Evolutionary conservation across 2,797 vertebrate genomes (phyloP), one percentile per base, ranked within the genome.

Genomic region (Apogon talboti): DNA sequence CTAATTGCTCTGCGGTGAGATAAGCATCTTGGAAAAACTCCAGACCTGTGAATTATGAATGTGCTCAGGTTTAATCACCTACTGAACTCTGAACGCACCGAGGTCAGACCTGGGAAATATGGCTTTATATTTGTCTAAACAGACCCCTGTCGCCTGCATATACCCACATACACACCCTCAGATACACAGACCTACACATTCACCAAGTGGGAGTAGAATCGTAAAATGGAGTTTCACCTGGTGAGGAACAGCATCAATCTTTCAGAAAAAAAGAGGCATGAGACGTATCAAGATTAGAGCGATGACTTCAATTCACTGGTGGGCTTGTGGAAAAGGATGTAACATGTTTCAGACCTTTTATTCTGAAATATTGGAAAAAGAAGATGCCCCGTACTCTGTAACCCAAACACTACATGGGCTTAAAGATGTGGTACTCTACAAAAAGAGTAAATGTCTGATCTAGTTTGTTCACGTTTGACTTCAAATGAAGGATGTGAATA

Each of bases 221-320:
- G 73, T 86, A 70, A 77, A 50, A 15, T 35, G 48, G 72, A 83
- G 70, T 84, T 84, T 81, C 77, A 78, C 79, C 70, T 83, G 53
- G 69, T 11, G 62, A 76, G 76, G 55, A 74, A 55, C 51, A 52
- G 60, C 84, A 89, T 89, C 63, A 80, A 56, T 89, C 84, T 88
- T 41, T 68, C 50, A 77, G 64, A 73, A 14, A 76, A 78, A 78
- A 81, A 86, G 81, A 90, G 76, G 74, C 83, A 90, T 77, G 71
- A 82, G 76, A 81, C 66, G 54, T 71, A 82, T 86, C 70, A 66
- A 79, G 69, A 82, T 81, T 49, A 90, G 81, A 89, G 69, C 50
- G 42, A 81, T 90, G 78, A 47, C 24, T 93, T 91, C 89, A 87
- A 91, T 91, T 91, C 77, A 87, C 72, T 53, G 63, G 76, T 67